Base-by-base conservation (phyloP, 2,888 invertebrate genomes). In the Physocephala rufipes region DNA sequence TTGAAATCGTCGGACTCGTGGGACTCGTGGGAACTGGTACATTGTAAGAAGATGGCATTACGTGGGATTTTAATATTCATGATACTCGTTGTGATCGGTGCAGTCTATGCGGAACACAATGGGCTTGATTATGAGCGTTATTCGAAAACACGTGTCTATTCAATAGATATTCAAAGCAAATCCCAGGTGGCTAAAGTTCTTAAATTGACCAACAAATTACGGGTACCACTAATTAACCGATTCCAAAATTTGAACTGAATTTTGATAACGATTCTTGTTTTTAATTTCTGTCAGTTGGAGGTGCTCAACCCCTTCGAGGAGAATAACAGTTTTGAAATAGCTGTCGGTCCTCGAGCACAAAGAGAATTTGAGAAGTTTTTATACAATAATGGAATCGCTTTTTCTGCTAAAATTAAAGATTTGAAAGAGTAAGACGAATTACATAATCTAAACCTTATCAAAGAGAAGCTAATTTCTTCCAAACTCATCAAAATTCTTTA, bases 241-340 rank as follows among this genome's bases (percentile, higher is more conserved):
- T 7, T 15, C 15, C n/a, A n/a, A 15, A 3, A 13, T 15, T 49
- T 49, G 3, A 19, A 3, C 12, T n/a, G 49, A 49, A 12, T 49
- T 16, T 28, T 15, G 15, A 28, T 28, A 58, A 58, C 24, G 26
- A 0, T 3, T 21, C 1, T 19, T 21, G 1, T 3, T 19, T 21
- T 58, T 12, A n/a, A n/a, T n/a, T n/a, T n/a, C n/a, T n/a, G n/a
- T 2, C 58, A 58, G 58, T 26, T 58, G 24, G 58, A 58, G 7
- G 26, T 24, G 4, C 13, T 58, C 16, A 28, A 58, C 16, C 12
- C 30, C 58, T 24, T 21, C 16, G 58, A 58, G 5, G 26, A 58
- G 1, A 24, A 24, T 13, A 21, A 58, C 13, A 1, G 58, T 12
- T 28, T 24, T 16, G 21, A 58, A 13, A 15, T 58, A 58, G 28